Base-by-base conservation (phyloP, 2,888 invertebrate genomes). In the Sepiola atlantica region DNA sequence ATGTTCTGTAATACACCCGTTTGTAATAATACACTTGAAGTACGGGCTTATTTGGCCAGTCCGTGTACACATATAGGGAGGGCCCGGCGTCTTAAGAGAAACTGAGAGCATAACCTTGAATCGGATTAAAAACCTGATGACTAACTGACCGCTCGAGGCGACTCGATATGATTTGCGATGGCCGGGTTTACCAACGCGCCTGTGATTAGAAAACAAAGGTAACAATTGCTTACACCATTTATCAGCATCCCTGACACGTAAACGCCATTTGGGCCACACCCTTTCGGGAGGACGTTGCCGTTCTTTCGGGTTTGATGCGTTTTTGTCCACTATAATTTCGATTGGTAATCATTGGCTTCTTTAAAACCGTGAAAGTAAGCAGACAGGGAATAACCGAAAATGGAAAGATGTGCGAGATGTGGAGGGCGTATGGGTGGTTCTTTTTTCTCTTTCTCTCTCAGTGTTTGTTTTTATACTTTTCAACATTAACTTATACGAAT, bases 261-360 rank as follows among this genome's bases (percentile, higher is more conserved):
- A n/a, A n/a, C 77, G 77, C n/a, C n/a, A 14, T n/a, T 77, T 6
- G n/a, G 32, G 77, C n/a, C n/a, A n/a, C n/a, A 77, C 77, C n/a
- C 77, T 77, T 77, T 45, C 4, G 45, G n/a, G 16, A 77, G 32
- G 12, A 18, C n/a, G n/a, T 77, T 18, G 77, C 14, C 2, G 45
- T 77, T 77, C 77, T n/a, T 77, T 77, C 45, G 77, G 77, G n/a
- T n/a, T 77, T 77, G n/a, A n/a, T n/a, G 77, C 77, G 77, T 77
- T 77, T 77, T 77, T 77, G 77, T 77, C n/a, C n/a, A n/a, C 77
- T 77, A 18, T 77, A 77, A 77, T 77, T 77, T 77, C 16, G 45
- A 2, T 45, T 2, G n/a, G n/a, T 77, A 77, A 77, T 77, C n/a
- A 77, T n/a, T n/a, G 77, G 77, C n/a, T 77, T 77, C 16, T 32